phyloP scores from a whole-genome alignment of 2,797 vertebrate species.

The Psittacula derbiana region DNA sequence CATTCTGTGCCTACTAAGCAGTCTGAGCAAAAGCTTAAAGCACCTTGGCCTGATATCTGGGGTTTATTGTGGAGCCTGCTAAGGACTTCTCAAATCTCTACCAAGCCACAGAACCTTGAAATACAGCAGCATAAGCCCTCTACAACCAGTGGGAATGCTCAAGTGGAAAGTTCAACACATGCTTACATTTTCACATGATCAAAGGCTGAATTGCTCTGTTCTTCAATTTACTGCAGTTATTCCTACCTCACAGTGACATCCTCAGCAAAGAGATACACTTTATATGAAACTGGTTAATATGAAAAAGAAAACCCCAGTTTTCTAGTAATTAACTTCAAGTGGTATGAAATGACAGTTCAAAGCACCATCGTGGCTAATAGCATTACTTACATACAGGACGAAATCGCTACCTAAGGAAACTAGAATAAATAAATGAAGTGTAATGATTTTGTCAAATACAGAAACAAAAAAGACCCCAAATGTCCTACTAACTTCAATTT shows the following conservation, averaged over 20 bases:
- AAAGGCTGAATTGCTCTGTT: conserved; percentile 9
- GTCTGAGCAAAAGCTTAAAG: conserved; percentile 27
- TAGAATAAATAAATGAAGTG: background rate
- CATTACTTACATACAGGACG: background rate
- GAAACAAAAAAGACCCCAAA: background rate
- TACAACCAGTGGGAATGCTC: background rate
- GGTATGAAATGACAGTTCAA: conserved; percentile 50
- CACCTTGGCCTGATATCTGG: background rate
- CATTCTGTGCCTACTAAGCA: background rate
- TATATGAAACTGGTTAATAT: background rate
- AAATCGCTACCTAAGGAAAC: background rate
- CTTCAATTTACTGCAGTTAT: background rate
- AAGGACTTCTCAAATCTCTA: conserved; percentile 14
- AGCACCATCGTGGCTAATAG: background rate
- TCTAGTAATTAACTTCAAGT: conserved; percentile 33
- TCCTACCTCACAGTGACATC: conserved; percentile 15
- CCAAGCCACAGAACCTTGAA: background rate
- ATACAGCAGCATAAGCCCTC: background rate
- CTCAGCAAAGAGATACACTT: background rate
- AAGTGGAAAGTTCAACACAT: background rate
- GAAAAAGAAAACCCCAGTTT: background rate
- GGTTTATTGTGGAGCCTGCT: background rate
- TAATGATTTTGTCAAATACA: background rate
- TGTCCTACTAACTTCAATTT: background rate
- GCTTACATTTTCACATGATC: background rate